Conservation (phyloP, 2,888 invertebrate genomes). For the Polymixis lichenea region DNA sequence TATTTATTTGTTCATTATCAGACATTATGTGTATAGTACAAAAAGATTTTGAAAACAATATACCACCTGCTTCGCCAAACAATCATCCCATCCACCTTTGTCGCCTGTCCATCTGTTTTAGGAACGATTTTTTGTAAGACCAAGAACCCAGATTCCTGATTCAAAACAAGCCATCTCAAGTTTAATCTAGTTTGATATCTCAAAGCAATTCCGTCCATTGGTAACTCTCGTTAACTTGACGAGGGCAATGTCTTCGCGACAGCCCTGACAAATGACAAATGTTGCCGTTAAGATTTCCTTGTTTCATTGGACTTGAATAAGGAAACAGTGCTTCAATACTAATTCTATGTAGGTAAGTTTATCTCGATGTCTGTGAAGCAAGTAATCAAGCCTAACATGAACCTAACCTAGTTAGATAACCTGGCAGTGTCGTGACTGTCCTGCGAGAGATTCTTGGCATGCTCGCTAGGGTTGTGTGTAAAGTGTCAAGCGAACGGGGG, state of each 20-base stretch:
- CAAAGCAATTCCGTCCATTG: conserved; percentile 11
- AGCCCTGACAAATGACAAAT: conserved; percentile 28
- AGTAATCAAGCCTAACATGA: conserved; percentile 33
- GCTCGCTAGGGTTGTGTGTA: not conserved
- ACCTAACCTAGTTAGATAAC: conserved; percentile 28
- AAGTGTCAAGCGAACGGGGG: conserved; percentile 4
- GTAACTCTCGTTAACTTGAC: conserved; percentile 33
- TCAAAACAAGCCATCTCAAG: conserved; percentile 16
- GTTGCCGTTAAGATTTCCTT: conserved; percentile 1
- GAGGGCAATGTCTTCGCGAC: conserved; percentile 17
- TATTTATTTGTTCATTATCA: too few relatives aligned
- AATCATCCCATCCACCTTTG: not conserved
- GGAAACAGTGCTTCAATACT: conserved; percentile 23
- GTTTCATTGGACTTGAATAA: conserved; percentile 1
- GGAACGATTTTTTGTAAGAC: not conserved
- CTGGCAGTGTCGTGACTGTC: conserved; percentile 21
- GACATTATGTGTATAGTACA: too few relatives aligned
- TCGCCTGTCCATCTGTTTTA: not conserved
- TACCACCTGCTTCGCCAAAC: not conserved
- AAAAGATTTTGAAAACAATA: not conserved
- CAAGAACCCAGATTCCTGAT: not conserved
- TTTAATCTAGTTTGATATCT: conserved; percentile 45
- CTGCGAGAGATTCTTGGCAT: conserved; percentile 10
- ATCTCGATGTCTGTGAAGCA: conserved; percentile 12
- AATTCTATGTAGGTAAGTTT: conserved; percentile 3